Evolutionary conservation across 1,140 invertebrate genomes (phyloP).

Genomic region (Megathymus violae): DNA sequence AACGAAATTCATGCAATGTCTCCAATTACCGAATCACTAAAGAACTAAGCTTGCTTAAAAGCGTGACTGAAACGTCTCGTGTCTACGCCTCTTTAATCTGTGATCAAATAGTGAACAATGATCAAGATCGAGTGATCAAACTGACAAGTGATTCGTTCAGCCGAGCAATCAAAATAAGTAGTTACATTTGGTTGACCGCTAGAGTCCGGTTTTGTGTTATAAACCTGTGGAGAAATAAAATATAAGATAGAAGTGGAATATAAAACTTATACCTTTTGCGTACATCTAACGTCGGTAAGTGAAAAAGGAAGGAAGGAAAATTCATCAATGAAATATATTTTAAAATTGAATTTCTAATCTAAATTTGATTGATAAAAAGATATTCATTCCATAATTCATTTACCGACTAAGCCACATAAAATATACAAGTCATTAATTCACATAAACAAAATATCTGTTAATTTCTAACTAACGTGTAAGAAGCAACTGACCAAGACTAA

Average conservation of each 20-base stretch:
- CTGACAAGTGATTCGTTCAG: slow-evolving; percentile 74
- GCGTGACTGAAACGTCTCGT: slow-evolving; percentile 57
- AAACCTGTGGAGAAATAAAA: slow-evolving; percentile 84
- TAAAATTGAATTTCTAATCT: too few species aligned
- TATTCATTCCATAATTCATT: slow-evolving; percentile 57
- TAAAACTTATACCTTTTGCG: slow-evolving; percentile 60
- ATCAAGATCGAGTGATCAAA: slow-evolving; percentile 72
- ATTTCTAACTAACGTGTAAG: slow-evolving; percentile 21
- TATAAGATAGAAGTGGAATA: slow-evolving; percentile 75
- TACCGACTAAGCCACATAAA: slow-evolving; percentile 67
- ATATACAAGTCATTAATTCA: slow-evolving; percentile 44
- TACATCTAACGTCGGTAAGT: slow-evolving; percentile 55
- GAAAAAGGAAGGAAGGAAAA: slow-evolving; percentile 44
- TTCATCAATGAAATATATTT: too few species aligned
- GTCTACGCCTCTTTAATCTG: slow-evolving; percentile 64
- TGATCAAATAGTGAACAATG: slow-evolving; percentile 77
- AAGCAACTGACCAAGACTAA: slow-evolving; percentile 9
- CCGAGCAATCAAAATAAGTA: slow-evolving; percentile 76
- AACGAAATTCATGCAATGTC: slow-evolving; percentile 56
- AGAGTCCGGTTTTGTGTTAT: slow-evolving; percentile 84
- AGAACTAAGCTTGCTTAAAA: slow-evolving; percentile 66
- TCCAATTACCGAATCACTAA: slow-evolving; percentile 45
- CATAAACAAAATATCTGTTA: slow-evolving; percentile 20
- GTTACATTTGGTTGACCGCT: slow-evolving; percentile 84
- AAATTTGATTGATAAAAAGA: too few species aligned